A percentile compares a stretch with the other conserved stretches of the same genome.
These are phyloP conservation scores for Ctenopoma kingsleyae DNA, from an alignment of 2,797 vertebrate genomes.

Conservation along the genomic window DNA sequence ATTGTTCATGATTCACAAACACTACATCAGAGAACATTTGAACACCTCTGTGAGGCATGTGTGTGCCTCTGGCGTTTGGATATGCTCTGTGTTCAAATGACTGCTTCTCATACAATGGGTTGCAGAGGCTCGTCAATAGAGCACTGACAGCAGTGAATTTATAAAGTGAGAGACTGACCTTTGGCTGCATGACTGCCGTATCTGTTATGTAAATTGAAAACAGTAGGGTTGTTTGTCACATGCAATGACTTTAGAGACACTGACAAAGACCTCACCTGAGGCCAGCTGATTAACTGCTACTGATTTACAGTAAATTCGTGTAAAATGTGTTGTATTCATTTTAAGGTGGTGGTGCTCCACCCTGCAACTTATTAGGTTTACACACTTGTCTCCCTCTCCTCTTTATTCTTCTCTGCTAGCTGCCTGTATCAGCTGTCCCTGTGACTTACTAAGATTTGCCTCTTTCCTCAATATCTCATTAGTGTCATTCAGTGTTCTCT, in stretches of 20 bases:
- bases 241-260: constrained; percentile 32
- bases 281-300: constrained; percentile 28
- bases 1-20: constrained; percentile 1
- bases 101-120: constrained; percentile 26
- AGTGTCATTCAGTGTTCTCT: constrained; percentile 55
- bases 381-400: constrained; percentile 24
- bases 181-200: constrained; percentile 37
- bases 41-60: constrained; percentile 11
- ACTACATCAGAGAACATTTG: constrained; percentile 10
- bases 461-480: constrained; percentile 59
- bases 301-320: not conserved
- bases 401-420: constrained; percentile 17
- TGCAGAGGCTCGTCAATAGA: constrained; percentile 22
- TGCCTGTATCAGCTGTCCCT: constrained; percentile 38
- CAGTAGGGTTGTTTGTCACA: constrained; percentile 49
- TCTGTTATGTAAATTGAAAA: constrained; percentile 65
- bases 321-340: not conserved
- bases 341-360: constrained; percentile 8
- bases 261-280: constrained; percentile 20
- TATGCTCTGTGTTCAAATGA: constrained; percentile 23
- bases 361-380: constrained; percentile 28
- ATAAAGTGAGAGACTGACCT: constrained; percentile 60
- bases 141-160: constrained; percentile 52
- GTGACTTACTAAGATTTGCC: constrained; percentile 45
- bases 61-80: constrained; percentile 12